phyloP scores from a whole-genome alignment of 2,888 invertebrate species.

The Dysmachus trigonus region DNA sequence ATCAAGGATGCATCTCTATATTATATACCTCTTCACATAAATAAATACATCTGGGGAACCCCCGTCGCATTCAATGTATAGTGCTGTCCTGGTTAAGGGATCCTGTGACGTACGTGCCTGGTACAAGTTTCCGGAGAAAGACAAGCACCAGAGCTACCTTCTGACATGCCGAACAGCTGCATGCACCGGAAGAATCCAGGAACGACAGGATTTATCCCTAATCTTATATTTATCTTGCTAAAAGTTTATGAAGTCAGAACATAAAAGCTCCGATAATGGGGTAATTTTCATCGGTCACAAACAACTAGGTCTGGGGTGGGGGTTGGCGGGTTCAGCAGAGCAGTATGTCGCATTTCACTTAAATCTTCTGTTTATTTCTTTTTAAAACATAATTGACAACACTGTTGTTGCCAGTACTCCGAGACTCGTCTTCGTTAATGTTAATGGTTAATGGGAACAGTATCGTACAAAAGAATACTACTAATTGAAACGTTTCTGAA shows the following conservation, averaged over 20 bases:
- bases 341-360: neutral
- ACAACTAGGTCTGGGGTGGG: neutral
- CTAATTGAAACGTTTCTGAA: neutral
- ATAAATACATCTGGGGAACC: neutral
- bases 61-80: neutral
- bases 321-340: neutral
- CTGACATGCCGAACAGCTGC: neutral
- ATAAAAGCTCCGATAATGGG: neutral
- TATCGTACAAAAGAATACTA: neutral
- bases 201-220: neutral
- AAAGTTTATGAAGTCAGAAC: neutral
- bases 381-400: neutral
- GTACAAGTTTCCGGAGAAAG: neutral
- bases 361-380: neutral
- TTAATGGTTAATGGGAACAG: neutral
- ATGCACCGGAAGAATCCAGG: neutral
- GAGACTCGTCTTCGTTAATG: neutral
- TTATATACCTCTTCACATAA: neutral
- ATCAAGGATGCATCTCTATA: neutral
- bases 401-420: neutral
- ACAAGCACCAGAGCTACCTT: neutral
- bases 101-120: neutral
- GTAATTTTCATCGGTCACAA: neutral
- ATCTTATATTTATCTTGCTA: neutral
- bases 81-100: neutral